Evolutionary conservation across 2,797 vertebrate species (phyloP).

Genomic region (Anniella stebbinsi): DNA sequence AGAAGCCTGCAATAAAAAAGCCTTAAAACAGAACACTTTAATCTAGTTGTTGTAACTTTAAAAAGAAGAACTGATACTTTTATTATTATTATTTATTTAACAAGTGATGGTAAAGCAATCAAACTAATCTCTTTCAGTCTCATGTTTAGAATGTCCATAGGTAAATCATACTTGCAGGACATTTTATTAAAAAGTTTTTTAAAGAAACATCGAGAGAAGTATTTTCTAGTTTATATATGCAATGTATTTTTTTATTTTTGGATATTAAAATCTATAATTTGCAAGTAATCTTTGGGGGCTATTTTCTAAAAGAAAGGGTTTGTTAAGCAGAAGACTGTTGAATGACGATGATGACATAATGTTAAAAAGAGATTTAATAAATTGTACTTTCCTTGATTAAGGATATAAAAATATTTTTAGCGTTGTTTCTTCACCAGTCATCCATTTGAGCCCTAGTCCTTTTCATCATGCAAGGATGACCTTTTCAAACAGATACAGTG

Average conservation of each 20-base stretch:
- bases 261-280: constrained; percentile 88
- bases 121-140: constrained; percentile 49
- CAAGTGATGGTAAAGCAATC: constrained; percentile 38
- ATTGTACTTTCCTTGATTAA: constrained; percentile 82
- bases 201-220: constrained; percentile 77
- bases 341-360: constrained; percentile 81
- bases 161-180: constrained; percentile 78
- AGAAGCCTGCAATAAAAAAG: constrained; percentile 56
- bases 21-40: constrained; percentile 51
- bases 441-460: background rate
- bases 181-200: constrained; percentile 73
- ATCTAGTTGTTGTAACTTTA: background rate
- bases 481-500: background rate
- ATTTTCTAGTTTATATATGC: constrained; percentile 92
- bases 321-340: constrained; percentile 84
- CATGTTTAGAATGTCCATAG: constrained; percentile 74
- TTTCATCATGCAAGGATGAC: background rate
- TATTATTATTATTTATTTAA: constrained; percentile 64
- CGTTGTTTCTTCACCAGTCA: constrained; percentile 53
- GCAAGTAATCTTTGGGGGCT: constrained; percentile 86
- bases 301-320: constrained; percentile 79
- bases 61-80: constrained; percentile 72
- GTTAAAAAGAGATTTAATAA: constrained; percentile 93
- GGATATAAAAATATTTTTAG: constrained; percentile 20
- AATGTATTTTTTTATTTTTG: constrained; percentile 87